These are phyloP conservation scores for Ophion costatus DNA, from an alignment of 2,888 invertebrate species.

Conservation along the genomic window DNA sequence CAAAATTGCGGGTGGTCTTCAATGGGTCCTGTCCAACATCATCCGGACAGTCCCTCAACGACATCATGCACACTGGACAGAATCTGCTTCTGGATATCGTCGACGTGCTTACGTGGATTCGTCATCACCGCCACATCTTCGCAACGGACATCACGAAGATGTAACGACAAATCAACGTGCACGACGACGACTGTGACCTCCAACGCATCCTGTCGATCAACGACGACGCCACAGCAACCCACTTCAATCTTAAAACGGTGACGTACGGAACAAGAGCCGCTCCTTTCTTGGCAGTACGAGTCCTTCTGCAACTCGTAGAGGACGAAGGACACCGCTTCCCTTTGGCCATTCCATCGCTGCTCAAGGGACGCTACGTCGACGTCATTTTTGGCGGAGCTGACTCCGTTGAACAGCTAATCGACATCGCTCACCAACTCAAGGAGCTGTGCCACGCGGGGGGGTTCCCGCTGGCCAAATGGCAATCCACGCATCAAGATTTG, in stretches of 20 bases:
- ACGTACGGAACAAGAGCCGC: slow-evolving; percentile 50
- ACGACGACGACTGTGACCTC: slow-evolving; percentile 67
- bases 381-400: slow-evolving; percentile 62
- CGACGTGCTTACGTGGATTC: slow-evolving; percentile 28
- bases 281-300: slow-evolving; percentile 48
- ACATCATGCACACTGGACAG: slow-evolving; percentile 21
- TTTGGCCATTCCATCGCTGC: slow-evolving; percentile 32
- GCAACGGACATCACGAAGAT: slow-evolving; percentile 54
- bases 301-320: slow-evolving; percentile 48
- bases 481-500: neutral
- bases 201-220: slow-evolving; percentile 78
- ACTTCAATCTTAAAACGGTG: slow-evolving; percentile 43
- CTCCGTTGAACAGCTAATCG: neutral
- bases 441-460: slow-evolving; percentile 60
- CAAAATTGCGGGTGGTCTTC: slow-evolving; percentile 77
- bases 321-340: slow-evolving; percentile 53
- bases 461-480: slow-evolving; percentile 48
- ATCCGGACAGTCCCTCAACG: slow-evolving; percentile 72
- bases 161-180: slow-evolving; percentile 46
- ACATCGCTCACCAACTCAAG: slow-evolving; percentile 24
- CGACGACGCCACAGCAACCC: neutral
- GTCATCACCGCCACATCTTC: slow-evolving; percentile 39
- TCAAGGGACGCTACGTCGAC: slow-evolving; percentile 61
- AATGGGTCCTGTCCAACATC: slow-evolving; percentile 72
- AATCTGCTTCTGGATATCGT: slow-evolving; percentile 29